These are phyloP conservation scores for Ctenodactylus gundi DNA, from an alignment of 2,113 vertebrate genomes.

Conservation along the genomic window DNA sequence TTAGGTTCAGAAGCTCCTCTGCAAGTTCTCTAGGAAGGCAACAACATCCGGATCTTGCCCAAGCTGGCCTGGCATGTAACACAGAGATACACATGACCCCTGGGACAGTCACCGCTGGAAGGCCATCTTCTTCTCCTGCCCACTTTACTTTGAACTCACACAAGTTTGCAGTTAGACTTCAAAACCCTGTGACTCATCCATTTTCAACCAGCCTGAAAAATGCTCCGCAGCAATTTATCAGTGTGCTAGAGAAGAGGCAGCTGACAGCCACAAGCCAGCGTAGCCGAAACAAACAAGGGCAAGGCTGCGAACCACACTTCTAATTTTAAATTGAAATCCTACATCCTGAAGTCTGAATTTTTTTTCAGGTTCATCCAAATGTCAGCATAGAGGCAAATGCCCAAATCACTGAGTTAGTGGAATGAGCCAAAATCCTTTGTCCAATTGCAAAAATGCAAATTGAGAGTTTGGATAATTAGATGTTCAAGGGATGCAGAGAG, in stretches of 20 bases:
- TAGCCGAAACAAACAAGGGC: conserved; percentile 14
- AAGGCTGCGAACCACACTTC: not conserved
- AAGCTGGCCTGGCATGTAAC: not conserved
- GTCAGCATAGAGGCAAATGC: not conserved
- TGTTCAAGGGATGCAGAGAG: not conserved
- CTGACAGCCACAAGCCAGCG: not conserved
- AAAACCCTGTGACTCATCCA: conserved; percentile 14
- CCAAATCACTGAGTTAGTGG: not conserved
- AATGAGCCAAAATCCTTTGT: not conserved
- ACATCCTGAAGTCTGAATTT: not conserved
- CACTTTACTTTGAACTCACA: conserved; percentile 5
- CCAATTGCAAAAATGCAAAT: not conserved
- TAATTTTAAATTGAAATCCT: conserved; percentile 41
- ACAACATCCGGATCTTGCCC: no score
- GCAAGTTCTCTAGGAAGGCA: not conserved
- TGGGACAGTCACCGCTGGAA: accelerated
- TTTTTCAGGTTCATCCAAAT: conserved; percentile 1
- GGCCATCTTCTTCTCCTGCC: not conserved
- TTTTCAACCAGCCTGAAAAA: conserved; percentile 13
- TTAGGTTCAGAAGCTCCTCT: not conserved
- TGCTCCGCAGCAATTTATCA: not conserved
- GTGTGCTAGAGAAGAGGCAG: not conserved
- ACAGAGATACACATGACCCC: not conserved
- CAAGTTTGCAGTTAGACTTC: not conserved
- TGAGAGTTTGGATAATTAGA: not conserved